A percentile compares a stretch with the other conserved stretches of the same genome.
Conservation (phyloP, 2,797 vertebrate species). For the Anomalospiza imberbis region DNA sequence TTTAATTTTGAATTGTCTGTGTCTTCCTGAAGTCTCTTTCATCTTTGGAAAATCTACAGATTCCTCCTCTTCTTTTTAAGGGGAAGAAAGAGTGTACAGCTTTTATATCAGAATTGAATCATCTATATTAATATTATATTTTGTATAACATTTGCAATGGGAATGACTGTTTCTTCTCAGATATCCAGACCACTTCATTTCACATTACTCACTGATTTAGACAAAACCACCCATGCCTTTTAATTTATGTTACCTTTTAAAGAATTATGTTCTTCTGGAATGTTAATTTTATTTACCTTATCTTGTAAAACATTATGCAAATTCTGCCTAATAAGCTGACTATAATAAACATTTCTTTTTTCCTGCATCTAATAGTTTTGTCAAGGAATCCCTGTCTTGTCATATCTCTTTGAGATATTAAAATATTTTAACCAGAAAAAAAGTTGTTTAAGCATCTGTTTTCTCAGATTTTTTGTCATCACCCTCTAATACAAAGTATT, state of each 20-base stretch:
- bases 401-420: not conserved
- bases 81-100: not conserved
- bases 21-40: not conserved
- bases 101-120: not conserved
- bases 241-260: not conserved
- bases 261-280: not conserved
- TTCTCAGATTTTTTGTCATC: not conserved
- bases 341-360: not conserved
- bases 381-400: not conserved
- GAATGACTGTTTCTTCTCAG: not conserved
- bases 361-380: not conserved
- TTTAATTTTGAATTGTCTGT: conserved; percentile 14
- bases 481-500: not conserved
- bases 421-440: not conserved
- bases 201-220: not conserved
- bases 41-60: conserved; percentile 30
- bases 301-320: not conserved
- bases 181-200: not conserved
- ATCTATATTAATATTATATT: not conserved
- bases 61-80: not conserved
- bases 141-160: not conserved
- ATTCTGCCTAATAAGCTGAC: not conserved
- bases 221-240: not conserved
- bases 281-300: not conserved
- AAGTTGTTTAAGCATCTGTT: not conserved